Conservation (phyloP, 23 tunicate species). For the Styela plicata region DNA sequence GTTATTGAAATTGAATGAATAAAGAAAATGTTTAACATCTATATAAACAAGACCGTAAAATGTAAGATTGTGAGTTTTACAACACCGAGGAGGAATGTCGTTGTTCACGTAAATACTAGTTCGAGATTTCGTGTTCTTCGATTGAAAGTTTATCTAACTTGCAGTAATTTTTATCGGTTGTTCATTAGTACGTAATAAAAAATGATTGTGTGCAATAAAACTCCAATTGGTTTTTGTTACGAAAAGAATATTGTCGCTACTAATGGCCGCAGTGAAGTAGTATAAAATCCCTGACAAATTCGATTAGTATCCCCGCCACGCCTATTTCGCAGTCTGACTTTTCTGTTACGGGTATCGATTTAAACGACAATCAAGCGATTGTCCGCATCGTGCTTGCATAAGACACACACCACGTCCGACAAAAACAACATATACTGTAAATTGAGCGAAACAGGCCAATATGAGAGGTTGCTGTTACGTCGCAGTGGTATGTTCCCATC, state of each 20-base stretch:
- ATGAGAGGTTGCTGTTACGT: background rate
- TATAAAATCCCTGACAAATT: background rate
- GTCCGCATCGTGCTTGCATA: background rate
- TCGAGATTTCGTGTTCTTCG: no score
- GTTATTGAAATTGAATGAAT: no score
- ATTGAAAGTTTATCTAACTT: no score
- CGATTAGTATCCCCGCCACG: background rate
- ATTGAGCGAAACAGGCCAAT: conserved; percentile 32
- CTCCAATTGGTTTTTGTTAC: background rate
- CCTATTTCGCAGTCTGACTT: background rate
- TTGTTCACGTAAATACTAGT: no score
- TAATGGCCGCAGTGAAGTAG: background rate
- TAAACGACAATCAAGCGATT: background rate
- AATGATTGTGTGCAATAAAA: background rate
- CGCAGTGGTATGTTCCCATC: conserved; percentile 1
- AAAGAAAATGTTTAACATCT: no score
- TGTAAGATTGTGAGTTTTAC: no score
- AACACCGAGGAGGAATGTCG: no score
- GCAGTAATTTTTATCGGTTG: background rate
- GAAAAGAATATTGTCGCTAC: background rate
- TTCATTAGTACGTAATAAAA: background rate
- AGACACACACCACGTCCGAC: background rate
- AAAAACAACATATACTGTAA: conserved; percentile 26
- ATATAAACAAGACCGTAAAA: no score
- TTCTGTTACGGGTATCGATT: background rate